phyloP scores from a whole-genome alignment of 2,797 vertebrate genomes.

The Gadopsis marmoratus region DNA sequence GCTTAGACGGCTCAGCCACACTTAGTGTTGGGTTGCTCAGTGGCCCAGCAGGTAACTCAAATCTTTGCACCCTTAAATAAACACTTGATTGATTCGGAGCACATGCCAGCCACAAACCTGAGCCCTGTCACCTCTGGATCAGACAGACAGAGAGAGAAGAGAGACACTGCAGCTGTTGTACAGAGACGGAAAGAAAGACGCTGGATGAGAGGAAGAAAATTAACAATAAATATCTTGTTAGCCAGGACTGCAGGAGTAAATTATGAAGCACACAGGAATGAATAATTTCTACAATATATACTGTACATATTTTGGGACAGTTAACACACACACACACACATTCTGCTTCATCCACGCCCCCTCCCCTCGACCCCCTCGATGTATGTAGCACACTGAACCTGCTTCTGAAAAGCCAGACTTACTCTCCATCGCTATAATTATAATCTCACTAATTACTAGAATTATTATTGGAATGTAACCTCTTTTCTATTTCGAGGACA shows the following conservation, averaged over 20 bases:
- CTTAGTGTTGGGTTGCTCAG: conserved; percentile 58
- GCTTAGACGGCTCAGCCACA: conserved; percentile 12
- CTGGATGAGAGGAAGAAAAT: conserved; percentile 14
- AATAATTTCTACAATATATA: conserved; percentile 19
- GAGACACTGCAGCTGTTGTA: conserved; percentile 43
- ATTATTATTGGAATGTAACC: conserved; percentile 87
- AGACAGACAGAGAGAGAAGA: conserved; percentile 23
- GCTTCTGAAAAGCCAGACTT: conserved; percentile 70
- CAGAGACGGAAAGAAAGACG: conserved; percentile 54
- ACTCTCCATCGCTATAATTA: conserved; percentile 68
- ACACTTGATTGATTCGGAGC: conserved; percentile 68
- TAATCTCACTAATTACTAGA: conserved; percentile 83
- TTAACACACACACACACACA: conserved; percentile 7
- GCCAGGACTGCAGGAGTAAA: conserved; percentile 7
- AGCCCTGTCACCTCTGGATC: conserved; percentile 68
- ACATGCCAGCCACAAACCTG: conserved; percentile 56
- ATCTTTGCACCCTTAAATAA: conserved; percentile 70
- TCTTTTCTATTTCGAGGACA: conserved; percentile 85
- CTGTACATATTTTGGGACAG: conserved; percentile 33
- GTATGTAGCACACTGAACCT: conserved; percentile 83
- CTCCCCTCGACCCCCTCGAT: conserved; percentile 14
- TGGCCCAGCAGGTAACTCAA: conserved; percentile 57
- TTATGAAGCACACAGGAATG: conserved; percentile 50
- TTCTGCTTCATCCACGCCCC: conserved; percentile 3
- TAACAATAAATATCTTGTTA: background rate